A percentile compares a stretch with the other conserved stretches of the same genome.
phyloP scores from a whole-genome alignment of 1,140 invertebrate species.

The Dendroctonus ponderosae region DNA sequence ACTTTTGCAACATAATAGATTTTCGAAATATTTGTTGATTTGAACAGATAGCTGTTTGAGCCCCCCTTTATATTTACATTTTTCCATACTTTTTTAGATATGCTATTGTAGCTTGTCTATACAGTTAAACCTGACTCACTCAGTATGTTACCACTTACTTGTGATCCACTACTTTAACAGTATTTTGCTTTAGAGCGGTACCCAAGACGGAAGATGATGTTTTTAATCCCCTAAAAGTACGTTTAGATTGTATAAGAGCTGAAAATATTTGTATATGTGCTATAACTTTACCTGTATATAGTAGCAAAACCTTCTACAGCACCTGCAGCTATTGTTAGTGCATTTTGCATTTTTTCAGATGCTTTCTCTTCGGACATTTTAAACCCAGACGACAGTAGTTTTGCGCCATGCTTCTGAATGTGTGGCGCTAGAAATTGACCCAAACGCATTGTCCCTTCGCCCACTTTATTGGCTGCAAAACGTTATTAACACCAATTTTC shows the following conservation, averaged over 20 bases:
- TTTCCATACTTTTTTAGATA: not conserved
- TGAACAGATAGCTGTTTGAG: too few species aligned
- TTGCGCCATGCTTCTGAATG: slow-evolving; percentile 62
- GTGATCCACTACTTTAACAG: slow-evolving; percentile 67
- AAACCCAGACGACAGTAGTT: slow-evolving; percentile 57
- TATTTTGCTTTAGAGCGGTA: slow-evolving; percentile 64
- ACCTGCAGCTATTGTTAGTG: slow-evolving; percentile 66
- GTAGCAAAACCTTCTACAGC: slow-evolving; percentile 68
- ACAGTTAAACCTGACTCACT: not conserved
- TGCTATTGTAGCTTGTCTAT: not conserved
- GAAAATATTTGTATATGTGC: not conserved
- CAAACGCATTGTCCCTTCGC: slow-evolving; percentile 61
- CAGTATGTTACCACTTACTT: slow-evolving; percentile 54
- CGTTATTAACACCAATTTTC: not conserved
- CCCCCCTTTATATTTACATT: not conserved
- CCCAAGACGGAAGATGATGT: slow-evolving; percentile 64
- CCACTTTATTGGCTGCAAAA: slow-evolving; percentile 61
- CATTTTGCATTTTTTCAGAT: slow-evolving; percentile 59
- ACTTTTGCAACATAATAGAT: too few species aligned
- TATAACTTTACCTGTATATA: slow-evolving; percentile 55
- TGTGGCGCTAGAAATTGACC: slow-evolving; percentile 66
- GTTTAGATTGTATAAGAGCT: slow-evolving; percentile 3
- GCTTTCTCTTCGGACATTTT: slow-evolving; percentile 57
- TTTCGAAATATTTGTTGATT: too few species aligned
- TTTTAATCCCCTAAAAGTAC: slow-evolving; percentile 56